Base-by-base conservation (phyloP, 2,113 vertebrate genomes). In the Alces alces region DNA sequence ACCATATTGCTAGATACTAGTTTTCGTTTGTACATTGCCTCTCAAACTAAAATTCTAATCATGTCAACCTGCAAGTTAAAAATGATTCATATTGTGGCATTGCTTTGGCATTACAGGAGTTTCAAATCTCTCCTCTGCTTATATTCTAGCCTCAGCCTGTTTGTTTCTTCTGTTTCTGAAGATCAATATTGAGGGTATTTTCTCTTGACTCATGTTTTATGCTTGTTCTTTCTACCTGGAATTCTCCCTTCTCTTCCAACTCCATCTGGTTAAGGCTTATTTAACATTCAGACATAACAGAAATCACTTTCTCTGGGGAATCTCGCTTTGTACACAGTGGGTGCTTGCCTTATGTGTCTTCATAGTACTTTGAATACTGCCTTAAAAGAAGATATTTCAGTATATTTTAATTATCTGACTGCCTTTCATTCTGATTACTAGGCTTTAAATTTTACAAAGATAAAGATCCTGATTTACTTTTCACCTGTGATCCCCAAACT, bases 271-370 rank as follows among this genome's bases (percentile, higher is more conserved):
- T 66, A 17, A 70, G 7, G 7, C 23, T 33, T 85, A 50, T 47
- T n/a, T 91, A 16, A 27, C 43, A 57, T 50, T 45, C 21, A 96
- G 25, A 58, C 54, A 23, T 25, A 28, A 1, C 79, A 91, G 13
- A 86, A 89, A 15, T 43, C 23, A 78, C 4, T 73, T 86, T 57
- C 12, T 93, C 39, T 30, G 55, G 28, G 17, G 66, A 89, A 78
- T 2, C 19, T 80, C 6, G 1, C 14, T 61, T 1, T 58, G 1
- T 7, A 16, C n/a, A 54, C 10, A 79, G 2, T 8, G 0, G 1
- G 3, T 55, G 0, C 3, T 43, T 12, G 11, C 79, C 10, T 94
- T 61, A 10, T 5, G 3, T n/a, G 23, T n/a, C 3, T 85, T 79
- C 16, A 36, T 6, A 33, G 23, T 12, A 36, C 66, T 87, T 87